Evolutionary conservation across 37 sponge, comb jelly and placozoan genomes (phyloP).

Genomic region (Crambe crambe): DNA sequence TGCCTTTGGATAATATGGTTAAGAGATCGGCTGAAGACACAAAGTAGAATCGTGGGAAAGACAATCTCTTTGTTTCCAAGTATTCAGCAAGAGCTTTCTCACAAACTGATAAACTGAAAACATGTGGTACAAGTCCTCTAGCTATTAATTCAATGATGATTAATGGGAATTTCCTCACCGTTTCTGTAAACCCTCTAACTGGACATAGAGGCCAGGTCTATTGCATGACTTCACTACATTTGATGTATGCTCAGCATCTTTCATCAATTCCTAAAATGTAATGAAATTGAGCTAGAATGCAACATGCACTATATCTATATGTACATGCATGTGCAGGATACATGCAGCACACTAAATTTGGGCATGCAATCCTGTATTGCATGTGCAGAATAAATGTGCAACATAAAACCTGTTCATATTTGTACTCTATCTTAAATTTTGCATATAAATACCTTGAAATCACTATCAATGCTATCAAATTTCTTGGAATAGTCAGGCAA

Average conservation of each 20-base stretch:
- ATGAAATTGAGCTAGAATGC: background rate
- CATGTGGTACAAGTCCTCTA: background rate
- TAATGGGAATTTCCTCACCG: conserved; percentile 46
- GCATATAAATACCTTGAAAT: conserved; percentile 92
- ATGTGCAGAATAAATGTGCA: too few relatives aligned
- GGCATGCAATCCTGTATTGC: too few relatives aligned
- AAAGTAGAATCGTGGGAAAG: conserved; percentile 99
- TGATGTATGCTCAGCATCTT: conserved; percentile 89
- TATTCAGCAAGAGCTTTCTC: conserved; percentile 99
- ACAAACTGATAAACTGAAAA: conserved; percentile 87
- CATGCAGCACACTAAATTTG: too few relatives aligned
- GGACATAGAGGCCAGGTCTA: conserved; percentile 80
- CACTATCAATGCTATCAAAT: conserved; percentile 95
- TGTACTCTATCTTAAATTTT: background rate
- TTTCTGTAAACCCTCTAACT: conserved; percentile 90
- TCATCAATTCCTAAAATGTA: conserved; percentile 60
- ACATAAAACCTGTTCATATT: too few relatives aligned
- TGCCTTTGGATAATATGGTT: conserved; percentile 97
- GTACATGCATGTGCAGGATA: too few relatives aligned
- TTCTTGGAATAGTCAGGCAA: conserved; percentile 93
- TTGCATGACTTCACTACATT: conserved; percentile 97
- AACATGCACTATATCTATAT: background rate
- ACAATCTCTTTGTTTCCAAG: conserved; percentile 97
- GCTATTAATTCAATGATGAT: background rate
- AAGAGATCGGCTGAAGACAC: conserved; percentile 97